phyloP scores from a whole-genome alignment of 2,113 vertebrate genomes.

The Orthochromis malagaraziensis region DNA sequence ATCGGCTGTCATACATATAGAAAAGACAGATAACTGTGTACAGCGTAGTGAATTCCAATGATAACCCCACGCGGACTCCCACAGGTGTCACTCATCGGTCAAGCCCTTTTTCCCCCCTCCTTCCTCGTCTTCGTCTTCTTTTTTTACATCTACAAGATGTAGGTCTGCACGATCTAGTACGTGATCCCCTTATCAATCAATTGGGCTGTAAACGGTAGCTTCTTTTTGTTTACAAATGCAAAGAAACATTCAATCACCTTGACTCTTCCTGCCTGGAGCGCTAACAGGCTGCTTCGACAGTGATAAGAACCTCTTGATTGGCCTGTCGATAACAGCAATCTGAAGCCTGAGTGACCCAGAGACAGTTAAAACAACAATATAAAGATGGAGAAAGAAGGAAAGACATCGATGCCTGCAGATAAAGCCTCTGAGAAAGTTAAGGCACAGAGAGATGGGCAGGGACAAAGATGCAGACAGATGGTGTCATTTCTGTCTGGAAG shows the following conservation, averaged over 20 bases:
- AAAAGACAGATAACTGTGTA: conserved; percentile 47
- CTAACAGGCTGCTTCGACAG: conserved; percentile 12
- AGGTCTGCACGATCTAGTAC: neutral
- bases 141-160: neutral
- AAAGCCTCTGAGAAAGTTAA: conserved; percentile 40
- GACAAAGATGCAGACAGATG: neutral
- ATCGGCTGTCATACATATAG: conserved; percentile 51
- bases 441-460: neutral
- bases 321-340: conserved; percentile 51
- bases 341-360: conserved; percentile 51
- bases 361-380: conserved; percentile 31
- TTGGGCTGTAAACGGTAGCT: conserved; percentile 47
- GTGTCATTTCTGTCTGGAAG: neutral
- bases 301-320: conserved; percentile 63
- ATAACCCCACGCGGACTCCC: conserved; percentile 40
- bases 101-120: accelerated
- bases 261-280: conserved; percentile 42
- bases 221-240: conserved; percentile 53
- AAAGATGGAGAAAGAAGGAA: neutral
- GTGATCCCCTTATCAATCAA: conserved; percentile 50
- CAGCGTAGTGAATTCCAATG: conserved; percentile 37
- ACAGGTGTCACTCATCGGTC: conserved; percentile 45
- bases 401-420: neutral
- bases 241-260: conserved; percentile 39
- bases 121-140: neutral